phyloP scores from a whole-genome alignment of 2,797 vertebrate genomes.

The Peromyscus aztecus region DNA sequence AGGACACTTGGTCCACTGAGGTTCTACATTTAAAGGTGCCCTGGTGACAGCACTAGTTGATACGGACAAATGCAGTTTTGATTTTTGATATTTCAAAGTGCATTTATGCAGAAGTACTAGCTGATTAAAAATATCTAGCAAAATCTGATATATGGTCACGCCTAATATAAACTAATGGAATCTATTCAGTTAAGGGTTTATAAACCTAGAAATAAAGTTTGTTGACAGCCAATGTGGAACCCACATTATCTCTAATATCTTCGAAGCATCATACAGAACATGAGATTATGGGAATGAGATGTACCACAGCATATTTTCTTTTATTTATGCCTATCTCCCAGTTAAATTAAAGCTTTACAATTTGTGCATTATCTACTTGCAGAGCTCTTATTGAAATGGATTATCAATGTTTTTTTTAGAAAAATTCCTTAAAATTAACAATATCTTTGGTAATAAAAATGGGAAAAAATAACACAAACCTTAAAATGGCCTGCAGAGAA shows the following conservation, averaged over 20 bases:
- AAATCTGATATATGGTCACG: constrained; percentile 27
- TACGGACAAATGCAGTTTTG: constrained; percentile 12
- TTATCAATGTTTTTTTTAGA: constrained; percentile 16
- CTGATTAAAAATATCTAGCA: constrained; percentile 50
- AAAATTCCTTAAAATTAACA: constrained; percentile 44
- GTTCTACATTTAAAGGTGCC: background rate
- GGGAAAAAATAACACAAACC: constrained; percentile 74
- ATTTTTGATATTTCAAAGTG: constrained; percentile 55
- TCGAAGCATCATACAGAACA: background rate
- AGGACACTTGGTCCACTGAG: constrained; percentile 1
- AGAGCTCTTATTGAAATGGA: background rate
- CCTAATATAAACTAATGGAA: background rate
- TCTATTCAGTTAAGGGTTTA: constrained; percentile 44
- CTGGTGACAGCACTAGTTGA: background rate
- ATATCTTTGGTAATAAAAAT: constrained; percentile 44
- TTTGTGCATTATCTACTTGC: background rate
- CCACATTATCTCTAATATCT: constrained; percentile 25
- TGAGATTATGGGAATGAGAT: background rate
- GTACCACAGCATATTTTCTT: background rate
- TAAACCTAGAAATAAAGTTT: constrained; percentile 47
- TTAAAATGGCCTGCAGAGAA: constrained; percentile 56
- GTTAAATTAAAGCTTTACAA: constrained; percentile 19
- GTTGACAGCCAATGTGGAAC: background rate
- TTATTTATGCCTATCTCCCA: background rate
- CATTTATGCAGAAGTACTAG: background rate